A percentile compares a stretch with the other conserved stretches of the same genome.
phyloP scores from a whole-genome alignment of 2,113 vertebrate genomes.

The Anoura caudifer region DNA sequence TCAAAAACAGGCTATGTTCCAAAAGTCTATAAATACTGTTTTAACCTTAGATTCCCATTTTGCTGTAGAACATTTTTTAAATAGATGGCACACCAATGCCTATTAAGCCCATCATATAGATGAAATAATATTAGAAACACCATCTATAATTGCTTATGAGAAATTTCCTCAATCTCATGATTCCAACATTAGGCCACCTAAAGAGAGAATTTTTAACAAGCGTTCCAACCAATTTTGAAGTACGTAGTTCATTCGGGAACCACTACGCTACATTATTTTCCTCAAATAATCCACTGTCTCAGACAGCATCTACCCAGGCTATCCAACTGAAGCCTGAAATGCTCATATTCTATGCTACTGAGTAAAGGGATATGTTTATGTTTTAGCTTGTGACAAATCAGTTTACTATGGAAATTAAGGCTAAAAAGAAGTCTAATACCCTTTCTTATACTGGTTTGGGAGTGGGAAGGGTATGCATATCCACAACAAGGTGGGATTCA shows the following conservation, averaged over 20 bases:
- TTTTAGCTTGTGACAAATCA: background rate
- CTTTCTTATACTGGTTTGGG: background rate
- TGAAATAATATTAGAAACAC: background rate
- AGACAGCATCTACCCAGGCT: background rate
- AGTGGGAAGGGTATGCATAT: background rate
- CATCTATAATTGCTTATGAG: background rate
- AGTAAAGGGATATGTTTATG: background rate
- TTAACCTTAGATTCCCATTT: conserved; percentile 25
- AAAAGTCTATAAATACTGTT: conserved; percentile 14
- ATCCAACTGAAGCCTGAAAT: background rate
- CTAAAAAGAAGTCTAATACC: background rate
- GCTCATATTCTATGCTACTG: background rate
- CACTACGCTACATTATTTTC: background rate
- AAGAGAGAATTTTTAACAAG: background rate
- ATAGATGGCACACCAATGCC: background rate
- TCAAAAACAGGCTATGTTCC: conserved; percentile 23
- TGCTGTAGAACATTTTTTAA: conserved; percentile 21
- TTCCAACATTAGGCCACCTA: background rate
- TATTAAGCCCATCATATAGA: background rate
- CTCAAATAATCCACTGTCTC: conserved; percentile 19
- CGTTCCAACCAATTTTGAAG: background rate
- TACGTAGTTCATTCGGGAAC: background rate
- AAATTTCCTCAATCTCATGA: background rate
- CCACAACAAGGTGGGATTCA: background rate
- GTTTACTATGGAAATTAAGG: background rate